Evolutionary conservation across 2,113 vertebrate genomes (phyloP).

Genomic region (Entomyzon cyanotis): DNA sequence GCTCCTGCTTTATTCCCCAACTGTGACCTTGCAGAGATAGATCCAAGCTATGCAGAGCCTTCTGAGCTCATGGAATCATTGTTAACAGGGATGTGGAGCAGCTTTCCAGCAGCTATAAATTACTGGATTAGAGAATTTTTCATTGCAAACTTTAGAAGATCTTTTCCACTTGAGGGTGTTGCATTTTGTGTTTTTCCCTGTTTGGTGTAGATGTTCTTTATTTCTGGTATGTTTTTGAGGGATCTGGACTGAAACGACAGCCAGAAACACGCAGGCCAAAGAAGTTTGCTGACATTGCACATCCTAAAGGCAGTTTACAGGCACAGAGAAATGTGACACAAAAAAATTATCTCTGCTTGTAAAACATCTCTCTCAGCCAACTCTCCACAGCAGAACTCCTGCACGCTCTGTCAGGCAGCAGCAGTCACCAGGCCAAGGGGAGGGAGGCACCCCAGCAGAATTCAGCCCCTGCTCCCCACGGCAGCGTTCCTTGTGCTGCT

Average conservation of each 20-base stretch:
- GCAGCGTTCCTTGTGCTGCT: not conserved
- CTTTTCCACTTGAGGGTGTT: not conserved
- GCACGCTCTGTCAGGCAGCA: not conserved
- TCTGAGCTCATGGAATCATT: not conserved
- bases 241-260: not conserved
- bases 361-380: not conserved
- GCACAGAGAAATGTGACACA: not conserved
- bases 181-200: not conserved
- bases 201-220: not conserved
- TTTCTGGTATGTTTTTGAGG: not conserved
- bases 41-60: rapidly evolving
- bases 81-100: not conserved
- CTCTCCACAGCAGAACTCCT: rapidly evolving
- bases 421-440: not conserved
- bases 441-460: not conserved
- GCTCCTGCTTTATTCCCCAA: not conserved
- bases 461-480: rapidly evolving
- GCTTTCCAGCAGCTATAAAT: not conserved
- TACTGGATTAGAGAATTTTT: not conserved
- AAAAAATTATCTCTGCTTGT: too few relatives aligned
- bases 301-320: not conserved
- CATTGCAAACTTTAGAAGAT: not conserved
- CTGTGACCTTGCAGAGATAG: not conserved
- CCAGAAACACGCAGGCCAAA: rapidly evolving
- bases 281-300: not conserved